phyloP scores from a whole-genome alignment of 2,888 invertebrate genomes.

The Petrophora chlorosata region DNA sequence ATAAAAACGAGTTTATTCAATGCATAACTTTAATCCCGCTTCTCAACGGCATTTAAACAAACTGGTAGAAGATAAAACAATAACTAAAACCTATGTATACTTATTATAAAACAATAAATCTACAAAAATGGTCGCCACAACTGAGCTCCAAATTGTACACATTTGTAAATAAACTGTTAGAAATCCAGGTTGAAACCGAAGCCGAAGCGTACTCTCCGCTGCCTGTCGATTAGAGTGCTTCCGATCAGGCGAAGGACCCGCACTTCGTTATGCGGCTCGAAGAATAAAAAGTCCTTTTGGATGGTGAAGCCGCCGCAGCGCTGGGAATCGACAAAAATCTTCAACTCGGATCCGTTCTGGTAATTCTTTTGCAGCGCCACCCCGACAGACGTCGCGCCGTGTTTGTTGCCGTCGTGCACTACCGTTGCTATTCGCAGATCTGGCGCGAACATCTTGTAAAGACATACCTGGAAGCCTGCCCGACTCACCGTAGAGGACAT shows the following conservation, averaged over 20 bases:
- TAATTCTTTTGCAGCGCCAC: slow-evolving; percentile 69
- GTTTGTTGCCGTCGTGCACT: slow-evolving; percentile 57
- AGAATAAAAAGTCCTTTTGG: slow-evolving; percentile 67
- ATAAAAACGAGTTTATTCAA: slow-evolving; percentile 10
- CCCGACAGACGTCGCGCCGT: slow-evolving; percentile 56
- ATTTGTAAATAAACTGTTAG: slow-evolving; percentile 41
- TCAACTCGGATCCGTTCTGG: slow-evolving; percentile 65
- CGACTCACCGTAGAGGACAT: slow-evolving; percentile 67
- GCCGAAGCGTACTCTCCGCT: slow-evolving; percentile 68
- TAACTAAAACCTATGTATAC: slow-evolving; percentile 82
- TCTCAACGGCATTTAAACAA: slow-evolving; percentile 56
- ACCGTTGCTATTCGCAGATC: slow-evolving; percentile 68
- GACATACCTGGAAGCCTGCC: slow-evolving; percentile 66
- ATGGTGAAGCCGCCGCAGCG: slow-evolving; percentile 74
- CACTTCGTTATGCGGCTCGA: slow-evolving; percentile 62
- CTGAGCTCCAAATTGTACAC: slow-evolving; percentile 34
- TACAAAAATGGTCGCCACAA: slow-evolving; percentile 59
- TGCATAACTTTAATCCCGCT: slow-evolving; percentile 59
- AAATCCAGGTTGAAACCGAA: slow-evolving; percentile 75
- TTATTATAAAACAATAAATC: slow-evolving; percentile 78
- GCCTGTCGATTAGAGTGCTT: slow-evolving; percentile 70
- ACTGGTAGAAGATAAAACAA: slow-evolving; percentile 64
- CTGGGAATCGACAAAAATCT: slow-evolving; percentile 73
- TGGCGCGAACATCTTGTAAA: slow-evolving; percentile 65
- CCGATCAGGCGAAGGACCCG: slow-evolving; percentile 64